A percentile compares a stretch with the other conserved stretches of the same genome.
Evolutionary conservation across 2,888 invertebrate genomes (phyloP).

Genomic region (Epicampocera succincta): DNA sequence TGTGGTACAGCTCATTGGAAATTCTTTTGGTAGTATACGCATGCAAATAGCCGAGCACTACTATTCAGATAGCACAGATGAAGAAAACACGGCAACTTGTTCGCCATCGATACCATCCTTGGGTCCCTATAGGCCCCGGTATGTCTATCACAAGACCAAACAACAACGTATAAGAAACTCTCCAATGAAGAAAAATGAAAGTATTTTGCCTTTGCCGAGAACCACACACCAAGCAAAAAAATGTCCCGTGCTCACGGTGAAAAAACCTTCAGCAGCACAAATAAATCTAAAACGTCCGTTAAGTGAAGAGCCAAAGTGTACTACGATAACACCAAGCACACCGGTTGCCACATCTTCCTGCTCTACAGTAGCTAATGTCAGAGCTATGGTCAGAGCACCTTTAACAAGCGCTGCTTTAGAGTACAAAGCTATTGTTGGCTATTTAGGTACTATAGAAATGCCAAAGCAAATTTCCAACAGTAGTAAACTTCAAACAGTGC

Average conservation of each 20-base stretch:
- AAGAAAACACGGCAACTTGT: constrained; percentile 83
- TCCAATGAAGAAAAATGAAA: constrained; percentile 82
- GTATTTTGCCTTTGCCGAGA: constrained; percentile 40
- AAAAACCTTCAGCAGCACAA: constrained; percentile 31
- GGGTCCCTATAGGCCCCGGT: constrained; percentile 75
- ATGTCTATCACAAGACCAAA: constrained; percentile 83
- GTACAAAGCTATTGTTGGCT: constrained; percentile 94
- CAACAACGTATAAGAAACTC: constrained; percentile 84
- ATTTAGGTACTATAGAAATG: constrained; percentile 97
- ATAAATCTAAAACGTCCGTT: constrained; percentile 73
- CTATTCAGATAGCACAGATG: constrained; percentile 92
- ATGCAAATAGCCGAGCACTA: constrained; percentile 94
- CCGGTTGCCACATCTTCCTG: constrained; percentile 73
- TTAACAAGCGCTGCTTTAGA: constrained; percentile 83
- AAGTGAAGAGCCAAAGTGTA: constrained; percentile 75
- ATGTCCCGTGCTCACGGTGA: constrained; percentile 44
- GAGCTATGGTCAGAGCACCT: constrained; percentile 81
- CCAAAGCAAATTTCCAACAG: constrained; percentile 90
- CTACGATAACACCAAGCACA: constrained; percentile 65
- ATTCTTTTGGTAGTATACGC: constrained; percentile 90
- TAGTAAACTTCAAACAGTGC: constrained; percentile 89
- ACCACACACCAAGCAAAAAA: constrained; percentile 54
- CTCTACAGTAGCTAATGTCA: constrained; percentile 81
- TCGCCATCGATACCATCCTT: constrained; percentile 53
- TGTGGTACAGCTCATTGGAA: constrained; percentile 94